Conservation (phyloP, 2,888 invertebrate species). For the Phytoseiulus persimilis region DNA sequence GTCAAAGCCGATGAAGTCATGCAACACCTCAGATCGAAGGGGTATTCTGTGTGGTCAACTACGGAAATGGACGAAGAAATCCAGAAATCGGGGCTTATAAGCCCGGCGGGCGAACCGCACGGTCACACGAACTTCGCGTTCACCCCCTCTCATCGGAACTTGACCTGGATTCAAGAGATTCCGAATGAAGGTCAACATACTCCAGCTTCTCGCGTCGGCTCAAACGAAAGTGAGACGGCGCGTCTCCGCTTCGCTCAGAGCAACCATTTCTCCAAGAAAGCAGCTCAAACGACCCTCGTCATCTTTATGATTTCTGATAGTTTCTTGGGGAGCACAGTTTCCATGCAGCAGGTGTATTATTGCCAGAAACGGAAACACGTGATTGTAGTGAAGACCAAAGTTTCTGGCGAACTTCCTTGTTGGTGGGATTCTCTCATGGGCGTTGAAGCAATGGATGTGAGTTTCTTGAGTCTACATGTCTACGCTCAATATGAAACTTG, state of each 20-base stretch:
- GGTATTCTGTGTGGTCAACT: conserved; percentile 13
- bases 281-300: conserved; percentile 16
- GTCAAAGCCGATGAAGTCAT: conserved; percentile 38
- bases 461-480: conserved; percentile 32
- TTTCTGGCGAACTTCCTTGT: conserved; percentile 48
- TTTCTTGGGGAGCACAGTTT: conserved; percentile 9
- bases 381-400: conserved; percentile 49
- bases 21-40: conserved; percentile 7
- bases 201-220: background rate
- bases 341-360: conserved; percentile 49
- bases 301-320: conserved; percentile 13
- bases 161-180: conserved; percentile 9
- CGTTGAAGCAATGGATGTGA: conserved; percentile 47
- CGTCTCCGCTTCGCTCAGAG: conserved; percentile 9
- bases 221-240: conserved; percentile 1
- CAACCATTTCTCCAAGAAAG: conserved; percentile 18
- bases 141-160: background rate
- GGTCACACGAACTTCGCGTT: conserved; percentile 19
- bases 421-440: conserved; percentile 50
- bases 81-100: background rate
- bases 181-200: background rate
- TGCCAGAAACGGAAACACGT: conserved; percentile 52
- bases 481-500: no score
- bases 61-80: conserved; percentile 34
- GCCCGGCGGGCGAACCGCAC: background rate